Base-by-base conservation (phyloP, 1,140 invertebrate species). In the Aphelinus atriplicis region DNA sequence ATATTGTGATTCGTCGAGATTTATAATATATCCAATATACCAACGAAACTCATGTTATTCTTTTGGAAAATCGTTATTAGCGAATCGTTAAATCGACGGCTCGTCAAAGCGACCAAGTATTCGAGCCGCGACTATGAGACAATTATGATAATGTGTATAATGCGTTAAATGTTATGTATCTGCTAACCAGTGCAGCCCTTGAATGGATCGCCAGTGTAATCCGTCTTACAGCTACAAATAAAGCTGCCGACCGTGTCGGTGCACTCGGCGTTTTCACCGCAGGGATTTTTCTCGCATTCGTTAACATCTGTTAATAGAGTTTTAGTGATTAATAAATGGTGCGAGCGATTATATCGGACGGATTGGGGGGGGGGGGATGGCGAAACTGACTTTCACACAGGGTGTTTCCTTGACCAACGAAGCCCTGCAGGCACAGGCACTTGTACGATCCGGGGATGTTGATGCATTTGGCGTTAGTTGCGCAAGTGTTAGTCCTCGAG, bases 191-290 rank as follows among this genome's bases (percentile, higher is more conserved):
- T 90, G 86, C 95, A 97, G 77, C 93, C 93, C 82, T 91, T 91
- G 84, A 92, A 92, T 43, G 95, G 94, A 89, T 96, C 94, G 72
- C 95, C 95, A 42, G 94, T 94, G 84, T 93, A 96, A 82, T 95
- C 95, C 77, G 92, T 90, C 83, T 92, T 92, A 85, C 96, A 97
- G 73, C 90, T 90, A 87, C 96, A 97, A 78, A 91, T 88, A 83
- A 93, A 97, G 85, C 95, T 95, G 65, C 96, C 96, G 61, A 94
- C 85, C 43, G 94, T 96, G 85, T 97, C 95, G 78, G 92, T 93
- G 86, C 96, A 98, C 68, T 94, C 88, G 45, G 95, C 94, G 83
- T 97, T 95, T 80, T 90, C 90, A 80, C 95, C 94, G 86, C 96
- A 97, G 50, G 94, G 94, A 86, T 93, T 95, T 87, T 91, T 91